Conservation (phyloP, 2,888 invertebrate species). For the Ichneumoninae sp. region DNA sequence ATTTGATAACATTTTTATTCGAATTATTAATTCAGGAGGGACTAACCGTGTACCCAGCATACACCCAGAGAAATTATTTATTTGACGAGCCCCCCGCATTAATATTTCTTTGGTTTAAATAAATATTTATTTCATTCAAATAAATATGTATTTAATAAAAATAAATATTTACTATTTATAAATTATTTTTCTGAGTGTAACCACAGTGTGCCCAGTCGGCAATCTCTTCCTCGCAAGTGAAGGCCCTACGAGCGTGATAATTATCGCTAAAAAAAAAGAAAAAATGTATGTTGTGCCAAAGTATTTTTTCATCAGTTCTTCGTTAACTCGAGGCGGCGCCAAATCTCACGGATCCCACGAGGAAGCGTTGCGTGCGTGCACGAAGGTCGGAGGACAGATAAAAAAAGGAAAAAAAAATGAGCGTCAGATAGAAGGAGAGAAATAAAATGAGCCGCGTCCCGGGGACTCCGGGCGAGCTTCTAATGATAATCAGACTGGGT, state of each 20-base stretch:
- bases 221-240: slow-evolving; percentile 24
- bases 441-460: slow-evolving; percentile 52
- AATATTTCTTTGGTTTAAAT: too few species aligned
- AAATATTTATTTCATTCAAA: background rate
- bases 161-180: background rate
- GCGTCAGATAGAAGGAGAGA: slow-evolving; percentile 12
- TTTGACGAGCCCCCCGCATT: too few species aligned
- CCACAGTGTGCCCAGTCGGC: background rate
- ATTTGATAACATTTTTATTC: too few species aligned
- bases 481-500: slow-evolving; percentile 82
- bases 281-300: slow-evolving; percentile 3
- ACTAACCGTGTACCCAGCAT: too few species aligned
- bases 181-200: background rate
- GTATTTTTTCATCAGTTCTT: slow-evolving; percentile 26
- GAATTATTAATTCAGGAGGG: too few species aligned
- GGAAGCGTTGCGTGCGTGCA: slow-evolving; percentile 63
- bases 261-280: background rate
- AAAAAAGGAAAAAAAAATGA: slow-evolving; percentile 12
- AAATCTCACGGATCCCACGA: slow-evolving; percentile 63
- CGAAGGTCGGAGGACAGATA: slow-evolving; percentile 45
- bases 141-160: background rate
- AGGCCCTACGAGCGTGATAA: background rate
- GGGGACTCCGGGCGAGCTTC: slow-evolving; percentile 67
- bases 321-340: slow-evolving; percentile 32
- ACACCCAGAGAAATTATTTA: too few species aligned